These are phyloP conservation scores for Oligia strigilis DNA, from an alignment of 2,888 invertebrate genomes.

Conservation along the genomic window DNA sequence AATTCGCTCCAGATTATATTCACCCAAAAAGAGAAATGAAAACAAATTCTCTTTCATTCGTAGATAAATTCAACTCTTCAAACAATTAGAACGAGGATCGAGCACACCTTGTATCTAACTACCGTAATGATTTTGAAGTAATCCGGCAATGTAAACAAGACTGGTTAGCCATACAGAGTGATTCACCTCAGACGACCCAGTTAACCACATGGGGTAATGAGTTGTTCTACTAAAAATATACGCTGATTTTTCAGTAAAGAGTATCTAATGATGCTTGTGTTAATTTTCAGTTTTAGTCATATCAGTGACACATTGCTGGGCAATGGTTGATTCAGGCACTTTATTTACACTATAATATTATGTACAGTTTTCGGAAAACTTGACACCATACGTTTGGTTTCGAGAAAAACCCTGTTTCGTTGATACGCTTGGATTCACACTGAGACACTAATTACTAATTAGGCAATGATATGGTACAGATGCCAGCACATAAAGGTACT, in stretches of 20 bases:
- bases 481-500: no score
- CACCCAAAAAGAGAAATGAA: not conserved
- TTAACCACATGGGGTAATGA: constrained; percentile 59
- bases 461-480: not conserved
- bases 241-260: constrained; percentile 46
- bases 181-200: constrained; percentile 63
- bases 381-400: not conserved
- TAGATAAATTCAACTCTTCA: not conserved
- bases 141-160: constrained; percentile 44
- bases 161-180: constrained; percentile 45
- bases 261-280: constrained; percentile 38
- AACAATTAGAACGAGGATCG: constrained; percentile 19
- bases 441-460: constrained; percentile 18
- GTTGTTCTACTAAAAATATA: constrained; percentile 61
- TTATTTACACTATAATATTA: not conserved
- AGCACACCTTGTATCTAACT: constrained; percentile 34
- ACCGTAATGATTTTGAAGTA: constrained; percentile 53
- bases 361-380: not conserved
- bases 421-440: constrained; percentile 16
- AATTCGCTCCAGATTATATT: not conserved
- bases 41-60: constrained; percentile 3
- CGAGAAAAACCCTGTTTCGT: constrained; percentile 21
- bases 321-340: constrained; percentile 2
- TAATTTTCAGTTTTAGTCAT: constrained; percentile 39
- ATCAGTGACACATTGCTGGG: constrained; percentile 30